Evolutionary conservation across 2,888 invertebrate species (phyloP), one percentile per base, ranked within the genome.

Genomic region (Papilio protenor): DNA sequence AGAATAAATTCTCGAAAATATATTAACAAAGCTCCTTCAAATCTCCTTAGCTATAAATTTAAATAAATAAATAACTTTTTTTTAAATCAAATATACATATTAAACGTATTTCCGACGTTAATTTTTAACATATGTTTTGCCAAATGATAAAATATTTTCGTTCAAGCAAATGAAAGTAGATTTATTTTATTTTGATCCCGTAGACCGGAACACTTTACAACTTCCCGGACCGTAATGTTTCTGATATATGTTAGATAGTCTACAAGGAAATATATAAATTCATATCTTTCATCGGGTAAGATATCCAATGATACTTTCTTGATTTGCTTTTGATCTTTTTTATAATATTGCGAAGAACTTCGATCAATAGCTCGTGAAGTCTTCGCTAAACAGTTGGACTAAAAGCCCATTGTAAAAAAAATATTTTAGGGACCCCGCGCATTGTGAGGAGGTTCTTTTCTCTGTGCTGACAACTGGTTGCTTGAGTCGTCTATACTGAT

Each of bases 151-250:
- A 52, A 52, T 71, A 27, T 27, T 71, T 55, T 23, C 18, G 10
- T 27, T 27, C 11, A 16, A 27, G 10, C 14, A 27, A 52, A 71
- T 52, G 8, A 71, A 52, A 71, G 14, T 55, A 16, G 52, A 71
- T 71, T 52, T 71, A 52, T 1, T 55, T 18, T 52, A 52, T 71
- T 71, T 71, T 52, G 71, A 52, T 71, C 23, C 33, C 23, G 18
- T 11, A 47, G 2, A 21, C 70, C 47, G 14, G 49, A 49, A n/a
- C 33, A 27, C 71, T 72, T 55, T 55, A 72, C n/a, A 40, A 55
- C 55, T 72, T 72, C 72, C 72, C n/a, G 49, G 8, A 27, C 2
- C n/a, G 47, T 27, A 18, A 55, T 33, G n/a, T 72, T 2, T 18
- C 4, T 27, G 16, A 70, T 45, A 47, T 45, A 69, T 69, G 2